These are phyloP conservation scores for Marasmarcha lunaedactyla DNA, from an alignment of 2,888 invertebrate species.

Conservation along the genomic window DNA sequence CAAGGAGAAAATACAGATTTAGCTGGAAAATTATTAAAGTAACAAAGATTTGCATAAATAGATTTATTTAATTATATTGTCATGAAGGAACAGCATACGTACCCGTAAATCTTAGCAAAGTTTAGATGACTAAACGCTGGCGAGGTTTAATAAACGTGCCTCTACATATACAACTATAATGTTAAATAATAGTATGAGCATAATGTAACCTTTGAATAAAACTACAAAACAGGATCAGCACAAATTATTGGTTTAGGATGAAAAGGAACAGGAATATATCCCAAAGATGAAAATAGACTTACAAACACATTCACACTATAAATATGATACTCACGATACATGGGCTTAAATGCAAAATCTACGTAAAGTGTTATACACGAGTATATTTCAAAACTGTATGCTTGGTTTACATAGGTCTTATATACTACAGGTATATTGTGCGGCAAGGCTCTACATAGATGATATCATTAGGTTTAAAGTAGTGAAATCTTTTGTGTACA, in stretches of 20 bases:
- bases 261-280: no score
- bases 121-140: slow-evolving; percentile 7
- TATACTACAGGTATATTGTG: slow-evolving; percentile 36
- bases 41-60: no score
- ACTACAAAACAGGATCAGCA: no score
- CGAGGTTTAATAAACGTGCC: no score
- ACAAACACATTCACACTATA: slow-evolving; percentile 60
- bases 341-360: slow-evolving; percentile 64
- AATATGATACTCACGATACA: slow-evolving; percentile 55
- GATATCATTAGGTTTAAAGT: slow-evolving; percentile 40
- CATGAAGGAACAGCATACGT: slow-evolving; percentile 1
- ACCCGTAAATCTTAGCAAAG: slow-evolving; percentile 10
- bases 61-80: slow-evolving; percentile 22
- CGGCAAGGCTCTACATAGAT: slow-evolving; percentile 62
- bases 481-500: slow-evolving; percentile 7
- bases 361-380: slow-evolving; percentile 62
- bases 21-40: slow-evolving; percentile 12
- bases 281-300: slow-evolving; percentile 4
- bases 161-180: no score
- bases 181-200: no score
- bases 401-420: slow-evolving; percentile 55
- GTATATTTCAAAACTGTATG: slow-evolving; percentile 57
- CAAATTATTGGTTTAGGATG: no score
- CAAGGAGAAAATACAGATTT: slow-evolving; percentile 19
- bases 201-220: no score